phyloP scores from a whole-genome alignment of 2,888 invertebrate genomes.

The Platycheirus albimanus region DNA sequence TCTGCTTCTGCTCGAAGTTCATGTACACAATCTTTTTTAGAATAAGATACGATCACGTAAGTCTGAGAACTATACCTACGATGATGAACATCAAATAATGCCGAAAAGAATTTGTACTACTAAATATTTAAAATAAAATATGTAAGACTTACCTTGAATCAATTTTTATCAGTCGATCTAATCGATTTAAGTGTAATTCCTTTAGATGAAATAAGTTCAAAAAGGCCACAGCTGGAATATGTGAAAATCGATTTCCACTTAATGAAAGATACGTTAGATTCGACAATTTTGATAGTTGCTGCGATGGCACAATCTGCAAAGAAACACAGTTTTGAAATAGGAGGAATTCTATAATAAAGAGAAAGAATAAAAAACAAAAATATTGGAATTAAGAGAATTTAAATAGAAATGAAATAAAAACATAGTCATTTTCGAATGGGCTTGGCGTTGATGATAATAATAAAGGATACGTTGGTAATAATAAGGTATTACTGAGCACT shows the following conservation, averaged over 20 bases:
- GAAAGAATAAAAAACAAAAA: neutral
- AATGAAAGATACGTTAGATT: conserved; percentile 90
- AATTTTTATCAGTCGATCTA: conserved; percentile 87
- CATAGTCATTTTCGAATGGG: conserved; percentile 19
- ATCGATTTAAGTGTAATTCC: conserved; percentile 88
- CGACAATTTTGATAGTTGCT: conserved; percentile 89
- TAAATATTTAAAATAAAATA: neutral
- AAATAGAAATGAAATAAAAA: conserved; percentile 34
- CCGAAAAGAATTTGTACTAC: neutral
- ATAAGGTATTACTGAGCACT: neutral
- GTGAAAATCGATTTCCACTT: conserved; percentile 90
- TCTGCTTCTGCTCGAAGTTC: too few relatives aligned
- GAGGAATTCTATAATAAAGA: conserved; percentile 6
- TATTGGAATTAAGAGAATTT: neutral
- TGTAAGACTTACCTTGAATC: conserved; percentile 84
- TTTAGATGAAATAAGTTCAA: conserved; percentile 92
- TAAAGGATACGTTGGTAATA: neutral
- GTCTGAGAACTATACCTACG: neutral
- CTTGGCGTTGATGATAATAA: neutral
- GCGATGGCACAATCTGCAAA: conserved; percentile 86
- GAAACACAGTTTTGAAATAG: conserved; percentile 49
- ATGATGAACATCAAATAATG: neutral
- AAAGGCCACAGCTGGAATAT: conserved; percentile 90
- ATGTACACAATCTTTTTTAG: too few relatives aligned
- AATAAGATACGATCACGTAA: too few relatives aligned